Evolutionary conservation across 2,113 vertebrate genomes (phyloP), one percentile per base, ranked within the genome.

Genomic region (Alaudala cheleensis): DNA sequence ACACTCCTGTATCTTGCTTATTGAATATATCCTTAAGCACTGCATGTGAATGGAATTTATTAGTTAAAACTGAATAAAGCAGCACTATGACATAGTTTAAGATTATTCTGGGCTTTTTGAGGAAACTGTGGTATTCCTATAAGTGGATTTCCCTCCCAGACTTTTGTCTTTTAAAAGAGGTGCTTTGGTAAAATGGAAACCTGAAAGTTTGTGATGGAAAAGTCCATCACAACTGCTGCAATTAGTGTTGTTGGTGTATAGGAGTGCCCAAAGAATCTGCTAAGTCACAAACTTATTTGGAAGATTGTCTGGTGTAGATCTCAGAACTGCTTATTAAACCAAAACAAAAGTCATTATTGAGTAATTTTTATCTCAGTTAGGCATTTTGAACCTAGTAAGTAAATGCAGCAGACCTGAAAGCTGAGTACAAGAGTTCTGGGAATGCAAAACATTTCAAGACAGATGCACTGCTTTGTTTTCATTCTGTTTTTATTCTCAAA

Each of bases 401-500:
- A 88, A 72, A 93, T 57, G n/a, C 29, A 82, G 24, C 5, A 5
- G 40, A 66, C 33, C 34, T 81, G 56, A 62, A 70, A 5, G 2
- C 14, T 60, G 21, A 31, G 26, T 80, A 39, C 2, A 1, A 21
- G 57, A 73, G 34, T 79, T 90, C 50, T 45, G 53, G 67, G 65
- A 33, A 87, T 74, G 45, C 40, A 84, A 45, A 91, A 31, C 24
- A 31, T 90, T 78, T 83, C 37, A 77, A 26, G 66, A 74, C 13
- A 61, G 42, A 56, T 91, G 22, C 86, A 60, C 65, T 80, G 33
- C 87, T 83, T 94, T 76, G n/a, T 94, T 97, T 96, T 97, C 47
- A 84, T 97, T 96, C 33, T 96, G 34, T 96, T 95, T 96, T 95
- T 97, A 67, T 97, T 97, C 78, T 97, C 97, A 95, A 88, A 96